A percentile compares a stretch with the other conserved stretches of the same genome.
These are phyloP conservation scores for Listronotus bonariensis DNA, from an alignment of 1,140 invertebrate species.

Conservation along the genomic window DNA sequence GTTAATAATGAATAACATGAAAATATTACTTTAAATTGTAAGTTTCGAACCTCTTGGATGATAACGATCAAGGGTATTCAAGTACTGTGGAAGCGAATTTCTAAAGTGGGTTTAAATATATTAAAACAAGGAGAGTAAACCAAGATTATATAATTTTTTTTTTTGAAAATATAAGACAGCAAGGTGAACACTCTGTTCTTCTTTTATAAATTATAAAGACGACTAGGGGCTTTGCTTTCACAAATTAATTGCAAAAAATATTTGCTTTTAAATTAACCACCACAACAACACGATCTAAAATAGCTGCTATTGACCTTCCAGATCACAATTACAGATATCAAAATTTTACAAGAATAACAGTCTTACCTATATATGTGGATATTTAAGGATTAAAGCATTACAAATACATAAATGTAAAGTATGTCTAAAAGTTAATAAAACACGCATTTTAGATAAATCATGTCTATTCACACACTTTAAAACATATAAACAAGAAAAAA, in stretches of 20 bases:
- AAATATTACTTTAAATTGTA: conserved; percentile 3
- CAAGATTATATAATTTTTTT: conserved; percentile 5
- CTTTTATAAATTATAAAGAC: conserved; percentile 14
- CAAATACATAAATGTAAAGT: no score
- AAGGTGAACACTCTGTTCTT: conserved; percentile 9
- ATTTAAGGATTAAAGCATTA: no score
- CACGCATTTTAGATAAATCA: no score
- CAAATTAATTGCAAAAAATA: background rate
- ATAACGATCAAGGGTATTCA: conserved; percentile 6
- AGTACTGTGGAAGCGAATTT: conserved; percentile 5
- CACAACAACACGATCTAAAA: background rate
- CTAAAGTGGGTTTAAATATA: conserved; percentile 14
- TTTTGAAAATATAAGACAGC: conserved; percentile 15
- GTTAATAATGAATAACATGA: background rate
- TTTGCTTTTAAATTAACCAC: background rate
- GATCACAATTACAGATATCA: no score
- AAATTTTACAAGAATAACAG: no score
- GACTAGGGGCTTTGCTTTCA: conserved; percentile 12
- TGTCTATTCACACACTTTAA: no score
- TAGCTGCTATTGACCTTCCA: no score
- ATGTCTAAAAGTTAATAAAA: no score
- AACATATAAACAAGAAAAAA: no score
- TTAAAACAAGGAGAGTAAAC: conserved; percentile 22
- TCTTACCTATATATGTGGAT: no score
- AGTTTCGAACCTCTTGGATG: conserved; percentile 19